These are phyloP conservation scores for Drosophila gunungcola DNA, from an alignment of 1,140 invertebrate species.

Conservation along the genomic window DNA sequence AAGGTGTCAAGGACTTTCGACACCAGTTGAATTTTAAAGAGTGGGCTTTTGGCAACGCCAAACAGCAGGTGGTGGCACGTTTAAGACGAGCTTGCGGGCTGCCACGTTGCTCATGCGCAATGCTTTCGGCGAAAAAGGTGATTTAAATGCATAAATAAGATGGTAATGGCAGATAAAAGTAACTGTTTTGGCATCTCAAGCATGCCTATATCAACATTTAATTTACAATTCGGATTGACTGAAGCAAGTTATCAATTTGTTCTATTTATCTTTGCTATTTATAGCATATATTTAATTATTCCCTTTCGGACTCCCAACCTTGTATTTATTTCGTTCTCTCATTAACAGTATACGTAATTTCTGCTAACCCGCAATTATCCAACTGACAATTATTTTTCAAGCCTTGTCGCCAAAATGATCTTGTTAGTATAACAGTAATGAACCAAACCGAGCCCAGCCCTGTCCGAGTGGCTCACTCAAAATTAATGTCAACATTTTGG, in stretches of 20 bases:
- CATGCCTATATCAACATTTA: no score
- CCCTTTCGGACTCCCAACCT: not conserved
- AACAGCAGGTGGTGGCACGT: conserved; percentile 31
- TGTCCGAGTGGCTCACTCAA: conserved; percentile 2
- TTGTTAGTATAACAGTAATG: conserved; percentile 24
- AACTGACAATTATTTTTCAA: conserved; percentile 22
- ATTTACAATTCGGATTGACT: no score
- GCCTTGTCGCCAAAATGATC: conserved; percentile 23
- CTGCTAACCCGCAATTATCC: conserved; percentile 13
- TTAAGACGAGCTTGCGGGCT: conserved; percentile 12
- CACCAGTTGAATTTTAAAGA: conserved; percentile 69
- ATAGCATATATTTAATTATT: no score
- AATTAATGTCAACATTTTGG: conserved; percentile 41
- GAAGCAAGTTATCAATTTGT: no score
- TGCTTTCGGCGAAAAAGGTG: not conserved
- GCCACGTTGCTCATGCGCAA: conserved; percentile 36
- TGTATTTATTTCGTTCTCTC: not conserved
- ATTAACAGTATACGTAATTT: conserved; percentile 9
- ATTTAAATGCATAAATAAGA: conserved; percentile 4
- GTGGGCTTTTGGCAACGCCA: conserved; percentile 6
- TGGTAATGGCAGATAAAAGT: not conserved
- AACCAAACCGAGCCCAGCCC: not conserved
- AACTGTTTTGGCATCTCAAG: not conserved
- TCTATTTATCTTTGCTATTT: no score
- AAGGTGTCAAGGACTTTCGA: conserved; percentile 77